phyloP scores from a whole-genome alignment of 2,113 vertebrate genomes.

The Laticauda colubrina region DNA sequence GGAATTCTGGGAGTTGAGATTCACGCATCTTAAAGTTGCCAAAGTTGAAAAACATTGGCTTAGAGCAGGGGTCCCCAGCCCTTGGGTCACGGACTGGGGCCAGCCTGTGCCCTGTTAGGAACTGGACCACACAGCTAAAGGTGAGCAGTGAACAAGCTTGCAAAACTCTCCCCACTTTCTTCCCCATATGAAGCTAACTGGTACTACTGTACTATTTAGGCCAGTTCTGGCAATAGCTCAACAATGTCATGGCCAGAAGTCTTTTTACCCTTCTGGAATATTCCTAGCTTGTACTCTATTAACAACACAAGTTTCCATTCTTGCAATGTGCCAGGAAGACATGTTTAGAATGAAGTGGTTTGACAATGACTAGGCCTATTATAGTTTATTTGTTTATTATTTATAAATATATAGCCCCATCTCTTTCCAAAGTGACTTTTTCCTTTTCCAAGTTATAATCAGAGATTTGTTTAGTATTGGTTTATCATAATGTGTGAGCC shows the following conservation, averaged over 20 bases:
- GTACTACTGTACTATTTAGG: background rate
- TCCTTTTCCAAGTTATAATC: background rate
- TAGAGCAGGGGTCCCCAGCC: background rate
- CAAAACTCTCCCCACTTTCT: background rate
- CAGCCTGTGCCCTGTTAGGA: background rate
- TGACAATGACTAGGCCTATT: background rate
- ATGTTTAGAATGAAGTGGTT: background rate
- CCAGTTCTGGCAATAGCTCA: background rate
- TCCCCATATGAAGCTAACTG: background rate
- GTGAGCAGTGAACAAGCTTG: background rate
- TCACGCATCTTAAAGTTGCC: background rate
- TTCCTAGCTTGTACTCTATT: background rate
- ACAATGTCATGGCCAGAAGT: background rate
- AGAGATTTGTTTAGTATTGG: background rate
- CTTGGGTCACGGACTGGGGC: background rate
- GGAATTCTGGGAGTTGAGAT: background rate
- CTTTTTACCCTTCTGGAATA: background rate
- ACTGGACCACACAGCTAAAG: background rate
- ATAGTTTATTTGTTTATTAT: too few species aligned
- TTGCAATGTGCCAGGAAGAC: background rate
- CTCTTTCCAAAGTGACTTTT: too few species aligned
- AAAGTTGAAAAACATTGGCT: background rate
- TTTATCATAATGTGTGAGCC: background rate
- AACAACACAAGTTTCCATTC: background rate
- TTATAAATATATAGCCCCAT: too few species aligned